Base-by-base conservation (phyloP, 1,140 invertebrate genomes). In the Platyura marginata region DNA sequence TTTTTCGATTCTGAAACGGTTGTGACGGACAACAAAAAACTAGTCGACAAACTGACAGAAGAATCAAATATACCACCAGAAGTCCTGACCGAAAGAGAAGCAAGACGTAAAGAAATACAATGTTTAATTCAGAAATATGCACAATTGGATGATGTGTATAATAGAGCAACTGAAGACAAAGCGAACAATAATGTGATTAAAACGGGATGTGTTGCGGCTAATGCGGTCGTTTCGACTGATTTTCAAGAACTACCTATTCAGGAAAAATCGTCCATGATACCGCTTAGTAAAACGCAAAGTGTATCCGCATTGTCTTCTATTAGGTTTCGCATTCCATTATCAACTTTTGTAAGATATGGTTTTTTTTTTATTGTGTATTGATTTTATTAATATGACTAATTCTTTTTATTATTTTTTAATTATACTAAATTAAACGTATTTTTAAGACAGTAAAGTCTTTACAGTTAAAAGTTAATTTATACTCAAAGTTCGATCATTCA, bases 61-160 rank as follows among this genome's bases (percentile, higher is more conserved):
- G 8, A 52, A 55, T 44, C 18, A 21, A n/a, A 20, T 21, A 8
- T 40, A n/a, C 8, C 25, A 20, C 38, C 54, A 56, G 16, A 57
- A 39, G 63, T 68, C 6, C 62, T 79, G 8, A 66, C 66, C 43
- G 81, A 84, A 44, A 66, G 82, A 18, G 79, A 81, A 54, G 76
- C 75, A 13, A 75, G 75, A 47, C 69, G 82, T 3, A 84, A 83
- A 47, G 82, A 88, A 52, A 83, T 88, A 9, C 77, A 81, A 55
- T 75, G 75, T 46, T 60, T 86, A 8, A 82, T 86, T 33, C 67
- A 77, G 63, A 83, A 82, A 48, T 85, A 85, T 54, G 71, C 77
- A 0, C 72, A 74, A 15, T 56, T 80, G 41, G 80, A 81, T 42
- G 79, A 79, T 44, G 66, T 71, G 21, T 73, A 75, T 55, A 66